Percentiles rank a stretch among this genome's conserved stretches.
Conservation (phyloP, 1,140 invertebrate genomes). For the Anagrus nilaparvatae region DNA sequence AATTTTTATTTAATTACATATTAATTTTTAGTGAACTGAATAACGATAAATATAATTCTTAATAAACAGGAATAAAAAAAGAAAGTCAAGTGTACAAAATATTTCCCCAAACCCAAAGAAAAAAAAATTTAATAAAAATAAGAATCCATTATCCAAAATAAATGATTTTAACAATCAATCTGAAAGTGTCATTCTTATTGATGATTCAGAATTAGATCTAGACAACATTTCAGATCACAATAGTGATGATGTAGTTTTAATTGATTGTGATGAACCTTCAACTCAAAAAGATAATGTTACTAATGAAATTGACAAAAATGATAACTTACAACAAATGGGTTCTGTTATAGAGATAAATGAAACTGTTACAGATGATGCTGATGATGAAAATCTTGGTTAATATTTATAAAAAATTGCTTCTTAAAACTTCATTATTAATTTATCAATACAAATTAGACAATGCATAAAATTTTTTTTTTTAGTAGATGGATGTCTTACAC, state of each 20-base stretch:
- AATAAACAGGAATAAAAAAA: no score
- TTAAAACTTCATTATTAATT: neutral
- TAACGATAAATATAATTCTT: no score
- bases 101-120: no score
- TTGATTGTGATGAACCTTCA: constrained; percentile 1
- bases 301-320: neutral
- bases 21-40: no score
- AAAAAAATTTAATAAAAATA: constrained; percentile 1
- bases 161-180: neutral
- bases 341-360: neutral
- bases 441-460: neutral
- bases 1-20: no score
- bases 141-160: constrained; percentile 4
- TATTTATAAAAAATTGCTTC: no score
- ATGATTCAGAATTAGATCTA: constrained; percentile 2
- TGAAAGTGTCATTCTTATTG: constrained; percentile 7
- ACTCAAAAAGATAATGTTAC: neutral
- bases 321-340: neutral
- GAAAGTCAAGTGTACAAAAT: no score
- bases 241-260: constrained; percentile 9
- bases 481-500: no score
- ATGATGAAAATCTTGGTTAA: constrained; percentile 11
- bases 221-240: neutral
- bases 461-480: no score
- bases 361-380: constrained; percentile 11